phyloP scores from a whole-genome alignment of 2,888 invertebrate species.

The Protonemura montana region DNA sequence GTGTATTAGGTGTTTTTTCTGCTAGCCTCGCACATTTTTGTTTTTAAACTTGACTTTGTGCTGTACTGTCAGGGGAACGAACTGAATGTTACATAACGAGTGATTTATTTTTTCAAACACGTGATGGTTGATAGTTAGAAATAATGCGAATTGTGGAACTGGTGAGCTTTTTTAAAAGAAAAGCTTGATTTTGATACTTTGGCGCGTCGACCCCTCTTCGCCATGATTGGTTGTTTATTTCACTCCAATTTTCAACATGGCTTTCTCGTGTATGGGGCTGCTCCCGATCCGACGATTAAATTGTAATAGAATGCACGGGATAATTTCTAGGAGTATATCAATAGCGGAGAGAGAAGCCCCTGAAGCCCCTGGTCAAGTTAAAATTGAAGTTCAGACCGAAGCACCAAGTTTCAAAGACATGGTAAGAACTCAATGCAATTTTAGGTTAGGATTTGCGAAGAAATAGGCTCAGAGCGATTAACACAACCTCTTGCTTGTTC shows the following conservation, averaged over 20 bases:
- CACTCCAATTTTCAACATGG: not conserved
- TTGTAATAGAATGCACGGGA: not conserved
- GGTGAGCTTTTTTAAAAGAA: not conserved
- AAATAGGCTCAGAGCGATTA: too few species aligned
- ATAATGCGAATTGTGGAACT: too few species aligned
- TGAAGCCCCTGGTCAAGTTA: not conserved
- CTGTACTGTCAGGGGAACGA: not conserved
- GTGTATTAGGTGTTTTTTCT: not conserved
- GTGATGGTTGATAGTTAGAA: too few species aligned
- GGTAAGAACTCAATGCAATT: not conserved
- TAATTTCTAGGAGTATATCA: not conserved
- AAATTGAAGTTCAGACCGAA: not conserved
- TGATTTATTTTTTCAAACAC: not conserved
- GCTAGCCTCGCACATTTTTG: not conserved
- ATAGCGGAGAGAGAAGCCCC: not conserved
- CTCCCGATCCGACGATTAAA: not conserved
- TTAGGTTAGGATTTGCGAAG: too few species aligned
- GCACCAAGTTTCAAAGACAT: not conserved
- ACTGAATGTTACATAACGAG: not conserved
- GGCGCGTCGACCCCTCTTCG: not conserved
- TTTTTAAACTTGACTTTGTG: slow-evolving; percentile 3
- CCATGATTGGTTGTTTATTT: not conserved
- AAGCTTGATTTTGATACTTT: not conserved
- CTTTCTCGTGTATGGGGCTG: not conserved
- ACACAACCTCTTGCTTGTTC: slow-evolving; percentile 42